These are phyloP conservation scores for Zalophus californianus DNA, from an alignment of 2,797 vertebrate species.

Conservation along the genomic window DNA sequence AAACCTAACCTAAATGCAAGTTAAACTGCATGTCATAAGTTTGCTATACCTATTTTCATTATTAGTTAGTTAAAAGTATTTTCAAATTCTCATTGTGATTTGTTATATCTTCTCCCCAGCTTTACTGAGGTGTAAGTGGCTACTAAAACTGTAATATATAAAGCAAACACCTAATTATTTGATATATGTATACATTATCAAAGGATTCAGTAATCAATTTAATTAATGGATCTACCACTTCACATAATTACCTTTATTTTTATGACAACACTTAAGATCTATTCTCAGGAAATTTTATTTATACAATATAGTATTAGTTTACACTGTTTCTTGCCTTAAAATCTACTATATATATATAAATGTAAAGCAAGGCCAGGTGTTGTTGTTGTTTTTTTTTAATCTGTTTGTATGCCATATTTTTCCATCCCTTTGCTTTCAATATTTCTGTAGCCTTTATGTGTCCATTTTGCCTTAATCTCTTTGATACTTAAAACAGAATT, in stretches of 20 bases:
- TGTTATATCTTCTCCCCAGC: neutral
- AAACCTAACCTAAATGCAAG: neutral
- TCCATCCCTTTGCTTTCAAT: neutral
- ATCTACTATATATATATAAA: neutral
- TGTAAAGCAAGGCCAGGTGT: neutral
- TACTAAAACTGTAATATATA: neutral
- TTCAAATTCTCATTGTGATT: neutral
- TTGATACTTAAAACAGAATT: neutral
- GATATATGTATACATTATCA: neutral
- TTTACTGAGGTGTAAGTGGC: neutral
- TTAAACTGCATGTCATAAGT: neutral
- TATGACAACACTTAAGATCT: neutral
- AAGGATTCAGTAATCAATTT: neutral
- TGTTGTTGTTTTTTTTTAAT: neutral
- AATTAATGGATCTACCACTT: neutral
- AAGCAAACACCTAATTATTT: neutral
- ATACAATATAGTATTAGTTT: neutral
- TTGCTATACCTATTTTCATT: neutral
- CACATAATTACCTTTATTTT: neutral
- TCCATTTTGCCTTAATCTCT: neutral
- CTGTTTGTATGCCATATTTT: neutral
- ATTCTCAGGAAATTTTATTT: neutral
- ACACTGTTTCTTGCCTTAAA: neutral
- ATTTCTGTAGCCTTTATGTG: neutral
- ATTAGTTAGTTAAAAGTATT: neutral